These are phyloP conservation scores for Acinonyx jubatus DNA, from an alignment of 2,113 vertebrate genomes.

Conservation along the genomic window DNA sequence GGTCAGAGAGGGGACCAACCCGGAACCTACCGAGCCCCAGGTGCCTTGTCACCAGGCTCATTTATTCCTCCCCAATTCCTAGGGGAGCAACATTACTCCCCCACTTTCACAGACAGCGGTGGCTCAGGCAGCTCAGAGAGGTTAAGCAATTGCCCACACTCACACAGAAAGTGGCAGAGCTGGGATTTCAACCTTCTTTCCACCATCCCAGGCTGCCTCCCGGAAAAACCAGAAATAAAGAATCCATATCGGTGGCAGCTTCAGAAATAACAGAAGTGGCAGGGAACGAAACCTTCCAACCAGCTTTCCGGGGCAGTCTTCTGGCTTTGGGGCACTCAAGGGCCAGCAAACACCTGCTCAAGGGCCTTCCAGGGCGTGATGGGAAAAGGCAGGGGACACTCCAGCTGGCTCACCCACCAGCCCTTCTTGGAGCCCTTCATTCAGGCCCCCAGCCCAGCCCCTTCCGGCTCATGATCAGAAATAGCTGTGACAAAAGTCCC, in stretches of 20 bases:
- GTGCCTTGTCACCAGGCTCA: background rate
- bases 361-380: background rate
- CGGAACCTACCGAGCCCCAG: background rate
- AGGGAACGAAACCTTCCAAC: background rate
- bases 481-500: conserved; percentile 65
- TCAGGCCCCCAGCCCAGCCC: conserved; percentile 24
- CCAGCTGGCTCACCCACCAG: conserved; percentile 35
- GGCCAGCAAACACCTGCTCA: conserved; percentile 22
- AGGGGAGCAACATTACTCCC: background rate
- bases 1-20: background rate
- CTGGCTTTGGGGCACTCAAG: background rate
- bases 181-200: background rate
- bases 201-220: background rate
- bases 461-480: conserved; percentile 51
- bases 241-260: fast-evolving
- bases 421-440: conserved; percentile 15
- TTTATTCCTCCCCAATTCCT: background rate
- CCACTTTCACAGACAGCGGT: background rate
- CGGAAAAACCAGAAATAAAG: background rate
- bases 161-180: background rate
- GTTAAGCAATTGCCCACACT: background rate
- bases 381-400: conserved; percentile 28
- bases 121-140: background rate
- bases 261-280: background rate
- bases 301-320: background rate